phyloP scores from a whole-genome alignment of 2,888 invertebrate species.

The Blastobasis adustella region DNA sequence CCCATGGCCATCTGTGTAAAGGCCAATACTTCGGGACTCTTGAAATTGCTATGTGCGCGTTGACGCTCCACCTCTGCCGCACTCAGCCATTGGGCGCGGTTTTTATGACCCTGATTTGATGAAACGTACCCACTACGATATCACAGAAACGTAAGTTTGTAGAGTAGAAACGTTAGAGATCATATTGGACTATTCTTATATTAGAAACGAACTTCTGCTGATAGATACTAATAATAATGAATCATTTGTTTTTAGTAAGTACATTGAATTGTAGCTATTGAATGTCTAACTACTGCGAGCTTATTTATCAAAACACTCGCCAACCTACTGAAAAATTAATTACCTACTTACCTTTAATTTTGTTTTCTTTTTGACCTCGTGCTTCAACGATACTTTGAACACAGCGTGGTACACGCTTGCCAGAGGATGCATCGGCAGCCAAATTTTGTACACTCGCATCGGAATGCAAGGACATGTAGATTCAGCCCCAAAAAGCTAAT shows the following conservation, averaged over 20 bases:
- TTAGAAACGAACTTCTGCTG: no score
- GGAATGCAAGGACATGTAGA: slow-evolving; percentile 31
- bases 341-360: slow-evolving; percentile 30
- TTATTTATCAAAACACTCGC: not conserved
- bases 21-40: slow-evolving; percentile 46
- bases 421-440: slow-evolving; percentile 41
- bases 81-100: slow-evolving; percentile 44
- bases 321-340: not conserved
- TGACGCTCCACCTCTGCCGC: slow-evolving; percentile 45
- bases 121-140: not conserved
- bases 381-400: slow-evolving; percentile 42
- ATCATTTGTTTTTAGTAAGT: no score
- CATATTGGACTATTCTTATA: no score
- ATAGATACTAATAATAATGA: no score
- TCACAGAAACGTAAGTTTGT: no score
- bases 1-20: slow-evolving; percentile 38
- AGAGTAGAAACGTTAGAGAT: no score
- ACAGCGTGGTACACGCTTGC: slow-evolving; percentile 46
- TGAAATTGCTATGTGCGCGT: slow-evolving; percentile 40
- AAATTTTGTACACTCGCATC: slow-evolving; percentile 47
- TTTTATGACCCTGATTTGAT: slow-evolving; percentile 30
- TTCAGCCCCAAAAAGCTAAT: slow-evolving; percentile 43
- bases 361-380: slow-evolving; percentile 43
- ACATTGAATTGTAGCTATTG: no score
- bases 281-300: no score